Base-by-base conservation (phyloP, 2,888 invertebrate species). In the Furcula furcula region DNA sequence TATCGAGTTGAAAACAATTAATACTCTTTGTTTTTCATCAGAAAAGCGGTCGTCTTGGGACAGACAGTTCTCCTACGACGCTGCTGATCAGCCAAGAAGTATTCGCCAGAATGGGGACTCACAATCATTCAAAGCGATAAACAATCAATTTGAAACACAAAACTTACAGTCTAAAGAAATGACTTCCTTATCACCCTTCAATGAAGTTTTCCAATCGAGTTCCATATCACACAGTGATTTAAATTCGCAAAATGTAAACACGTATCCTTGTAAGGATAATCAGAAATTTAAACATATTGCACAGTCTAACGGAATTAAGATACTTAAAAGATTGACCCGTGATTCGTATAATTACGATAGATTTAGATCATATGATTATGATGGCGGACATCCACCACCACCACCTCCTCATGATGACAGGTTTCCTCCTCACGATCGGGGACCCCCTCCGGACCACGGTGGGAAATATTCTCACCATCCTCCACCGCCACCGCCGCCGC, bases 1-100 rank as follows among this genome's bases (percentile, higher is more conserved):
- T n/a, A n/a, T n/a, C n/a, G n/a, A n/a, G n/a, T n/a, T n/a, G n/a
- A n/a, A n/a, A n/a, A n/a, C n/a, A n/a, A n/a, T n/a, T n/a, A n/a
- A n/a, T n/a, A n/a, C n/a, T n/a, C n/a, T 37, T 26, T 26, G 4
- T 54, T 48, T 42, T 44, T 53, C 33, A 50, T 51, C 62, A 65
- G 65, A 52, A 43, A 44, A 39, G 32, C 33, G 28, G 36, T 31
- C 40, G 15, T 12, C 40, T 21, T 13, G n/a, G 13, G 14, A 31
- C 4, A n/a, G n/a, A n/a, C 7, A 22, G 12, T 10, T n/a, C 9
- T 16, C 22, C 13, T 6, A 3, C 19, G 1, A 21, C 30, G 18
- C 14, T 9, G 13, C 10, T n/a, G 18, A 16, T 3, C n/a, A 7
- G 7, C 4, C 15, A 28, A 49, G 54, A 47, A 40, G 14, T 22